These are phyloP conservation scores for Malacoraja senta DNA, from an alignment of 2,797 vertebrate species.

Conservation along the genomic window DNA sequence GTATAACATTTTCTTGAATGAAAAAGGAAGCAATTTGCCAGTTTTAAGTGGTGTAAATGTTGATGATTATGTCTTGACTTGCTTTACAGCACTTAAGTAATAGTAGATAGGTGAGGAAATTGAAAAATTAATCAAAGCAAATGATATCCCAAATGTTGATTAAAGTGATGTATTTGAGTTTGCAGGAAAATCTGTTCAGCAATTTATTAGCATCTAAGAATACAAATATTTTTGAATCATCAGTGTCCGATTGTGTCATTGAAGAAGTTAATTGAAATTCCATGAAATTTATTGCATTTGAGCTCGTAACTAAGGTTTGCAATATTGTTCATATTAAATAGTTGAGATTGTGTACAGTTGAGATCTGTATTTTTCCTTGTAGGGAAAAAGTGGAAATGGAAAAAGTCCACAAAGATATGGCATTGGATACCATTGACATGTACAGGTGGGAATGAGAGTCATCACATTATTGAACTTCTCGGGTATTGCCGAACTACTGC, in stretches of 20 bases:
- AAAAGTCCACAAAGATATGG: not conserved
- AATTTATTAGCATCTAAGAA: not conserved
- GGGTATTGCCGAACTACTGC: not conserved
- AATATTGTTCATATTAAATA: not conserved
- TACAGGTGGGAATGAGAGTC: not conserved
- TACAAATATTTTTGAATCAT: not conserved
- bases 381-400: not conserved
- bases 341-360: not conserved
- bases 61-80: not conserved
- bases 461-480: not conserved
- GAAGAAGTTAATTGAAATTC: not conserved
- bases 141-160: slow-evolving; percentile 3
- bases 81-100: not conserved
- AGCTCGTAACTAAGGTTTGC: not conserved
- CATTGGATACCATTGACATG: not conserved
- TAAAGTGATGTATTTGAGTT: slow-evolving; percentile 4
- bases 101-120: not conserved
- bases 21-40: not conserved
- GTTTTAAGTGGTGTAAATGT: not conserved
- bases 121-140: not conserved
- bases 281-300: not conserved
- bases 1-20: not conserved
- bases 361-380: too few relatives aligned
- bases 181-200: not conserved
- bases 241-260: not conserved